Base-by-base conservation (phyloP, 2,888 invertebrate genomes). In the Onchidella celtica region DNA sequence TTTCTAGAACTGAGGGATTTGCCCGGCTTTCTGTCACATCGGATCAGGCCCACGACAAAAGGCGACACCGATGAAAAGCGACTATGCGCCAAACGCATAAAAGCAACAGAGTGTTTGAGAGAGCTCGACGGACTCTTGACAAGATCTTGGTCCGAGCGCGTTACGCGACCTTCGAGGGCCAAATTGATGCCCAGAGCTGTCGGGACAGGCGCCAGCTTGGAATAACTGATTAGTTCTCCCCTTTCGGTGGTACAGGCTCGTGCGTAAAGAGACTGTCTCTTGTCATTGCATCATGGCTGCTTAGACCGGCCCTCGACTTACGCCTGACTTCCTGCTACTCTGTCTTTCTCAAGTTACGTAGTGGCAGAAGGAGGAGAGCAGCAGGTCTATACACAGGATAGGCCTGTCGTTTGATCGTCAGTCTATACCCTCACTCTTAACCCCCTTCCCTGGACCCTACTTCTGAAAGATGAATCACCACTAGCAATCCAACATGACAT, bases 1-100 rank as follows among this genome's bases (percentile, higher is more conserved):
- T 74, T 61, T 59, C 74, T 74, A 38, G 74, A 38, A 38, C 74
- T 59, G 74, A 74, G 74, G 38, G 36, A 61, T 74, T 74, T 74
- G 63, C 38, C 61, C 63, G 63, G 74, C 61, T 74, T 61, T n/a
- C 74, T 74, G 74, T 63, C 74, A 63, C 3, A 47, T 74, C 63
- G 36, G 74, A 74, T 74, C 74, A 61, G 36, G 14, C 57, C 14
- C 9, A 14, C 24, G 29, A 74, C 61, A 61, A 74, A 74, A 38
- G 38, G 27, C n/a, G 55, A 29, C 72, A 32, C 29, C n/a, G 21
- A 47, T 40, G 29, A 70, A 47, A 55, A 29, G 36, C 34, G 34
- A 2, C 6, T 47, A 29, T 68, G 1, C 38, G 68, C 27, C 68
- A 68, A 68, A 17, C 27, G 68, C 68, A 68, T 40, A 68, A 68